These are phyloP conservation scores for Omphaloscelis lunosa DNA, from an alignment of 2,888 invertebrate genomes.

Conservation along the genomic window DNA sequence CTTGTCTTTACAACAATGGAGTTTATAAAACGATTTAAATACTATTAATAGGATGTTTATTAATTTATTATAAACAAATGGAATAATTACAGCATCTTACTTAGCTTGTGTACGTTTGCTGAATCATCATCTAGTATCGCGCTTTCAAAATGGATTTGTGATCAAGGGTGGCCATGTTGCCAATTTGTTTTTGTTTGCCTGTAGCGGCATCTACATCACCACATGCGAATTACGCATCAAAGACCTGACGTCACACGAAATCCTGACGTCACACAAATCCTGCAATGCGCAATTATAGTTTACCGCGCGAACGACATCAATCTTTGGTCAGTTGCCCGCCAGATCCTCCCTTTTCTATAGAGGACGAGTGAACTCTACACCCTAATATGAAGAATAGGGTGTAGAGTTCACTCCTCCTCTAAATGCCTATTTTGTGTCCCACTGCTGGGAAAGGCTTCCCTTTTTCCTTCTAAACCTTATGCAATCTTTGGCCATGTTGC, in stretches of 20 bases:
- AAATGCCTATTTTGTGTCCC: too few species aligned
- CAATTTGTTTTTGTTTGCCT: not conserved
- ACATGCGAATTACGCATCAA: too few species aligned
- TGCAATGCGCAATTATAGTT: too few species aligned
- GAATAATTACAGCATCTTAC: not conserved
- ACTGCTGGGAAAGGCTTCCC: not conserved
- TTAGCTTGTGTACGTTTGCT: not conserved
- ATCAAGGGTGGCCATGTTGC: not conserved
- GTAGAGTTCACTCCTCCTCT: too few species aligned
- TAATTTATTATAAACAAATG: slow-evolving; percentile 9
- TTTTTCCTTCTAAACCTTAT: not conserved
- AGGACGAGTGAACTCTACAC: too few species aligned
- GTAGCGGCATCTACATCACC: too few species aligned
- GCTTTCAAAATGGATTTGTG: not conserved
- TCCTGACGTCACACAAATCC: too few species aligned
- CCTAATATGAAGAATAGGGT: too few species aligned
- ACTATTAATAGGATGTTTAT: not conserved
- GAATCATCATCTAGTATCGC: not conserved
- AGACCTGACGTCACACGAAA: too few species aligned
- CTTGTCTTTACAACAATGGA: slow-evolving; percentile 37
- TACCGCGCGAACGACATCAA: too few species aligned
- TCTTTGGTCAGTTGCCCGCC: too few species aligned
- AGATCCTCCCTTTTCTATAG: too few species aligned
- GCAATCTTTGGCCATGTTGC: not conserved
- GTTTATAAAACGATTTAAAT: slow-evolving; percentile 20